Evolutionary conservation across 2,113 vertebrate species (phyloP).

Genomic region (Neogale vison): DNA sequence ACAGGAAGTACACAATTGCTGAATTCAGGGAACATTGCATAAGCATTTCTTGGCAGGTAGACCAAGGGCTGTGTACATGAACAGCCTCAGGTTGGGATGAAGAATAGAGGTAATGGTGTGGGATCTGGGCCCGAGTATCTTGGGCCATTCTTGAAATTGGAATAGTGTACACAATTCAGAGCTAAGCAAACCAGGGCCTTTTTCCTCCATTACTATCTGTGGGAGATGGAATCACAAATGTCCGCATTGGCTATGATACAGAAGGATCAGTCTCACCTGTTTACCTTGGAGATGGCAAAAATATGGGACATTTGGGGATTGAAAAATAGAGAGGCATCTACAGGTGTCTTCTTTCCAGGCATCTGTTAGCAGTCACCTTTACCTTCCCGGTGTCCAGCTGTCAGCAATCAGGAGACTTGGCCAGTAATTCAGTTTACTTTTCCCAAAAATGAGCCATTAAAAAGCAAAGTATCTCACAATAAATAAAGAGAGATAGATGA

Average conservation of each 20-base stretch:
- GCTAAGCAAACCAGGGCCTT: background rate
- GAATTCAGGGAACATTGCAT: background rate
- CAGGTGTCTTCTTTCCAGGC: background rate
- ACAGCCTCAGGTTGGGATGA: background rate
- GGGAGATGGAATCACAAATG: background rate
- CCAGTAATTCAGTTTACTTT: background rate
- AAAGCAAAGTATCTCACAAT: background rate
- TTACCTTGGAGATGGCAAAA: background rate
- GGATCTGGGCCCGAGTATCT: background rate
- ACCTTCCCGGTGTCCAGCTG: background rate
- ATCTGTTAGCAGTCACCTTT: background rate
- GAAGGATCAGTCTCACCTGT: background rate
- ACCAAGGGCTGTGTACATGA: background rate
- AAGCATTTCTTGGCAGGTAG: background rate
- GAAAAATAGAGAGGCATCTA: background rate
- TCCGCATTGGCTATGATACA: background rate
- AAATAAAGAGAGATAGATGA: background rate
- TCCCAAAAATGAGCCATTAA: background rate
- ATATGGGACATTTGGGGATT: background rate
- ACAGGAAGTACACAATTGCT: background rate
- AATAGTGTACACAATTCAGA: background rate
- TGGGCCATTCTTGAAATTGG: background rate
- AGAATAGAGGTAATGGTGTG: background rate
- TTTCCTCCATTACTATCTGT: background rate
- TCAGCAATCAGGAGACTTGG: background rate